Conservation (phyloP, 2,113 vertebrate species). For the Thalassarche chlororhynchos region DNA sequence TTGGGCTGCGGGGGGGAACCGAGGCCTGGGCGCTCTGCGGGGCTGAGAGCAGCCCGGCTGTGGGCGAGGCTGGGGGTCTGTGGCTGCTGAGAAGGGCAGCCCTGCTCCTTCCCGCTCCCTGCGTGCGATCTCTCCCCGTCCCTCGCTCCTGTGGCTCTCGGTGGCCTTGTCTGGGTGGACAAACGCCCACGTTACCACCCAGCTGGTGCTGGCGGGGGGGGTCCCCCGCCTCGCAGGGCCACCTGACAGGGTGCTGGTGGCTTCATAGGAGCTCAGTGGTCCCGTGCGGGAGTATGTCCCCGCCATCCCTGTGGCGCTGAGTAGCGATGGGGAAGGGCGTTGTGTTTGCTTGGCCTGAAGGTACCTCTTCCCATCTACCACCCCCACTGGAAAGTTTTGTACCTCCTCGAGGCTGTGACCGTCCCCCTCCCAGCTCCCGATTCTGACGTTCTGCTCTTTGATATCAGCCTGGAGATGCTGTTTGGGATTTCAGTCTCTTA, state of each 20-base stretch:
- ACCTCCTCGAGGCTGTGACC: neutral
- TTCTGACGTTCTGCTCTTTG: neutral
- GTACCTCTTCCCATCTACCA: too few relatives aligned
- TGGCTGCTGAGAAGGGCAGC: neutral
- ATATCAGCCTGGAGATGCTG: neutral
- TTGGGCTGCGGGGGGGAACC: neutral
- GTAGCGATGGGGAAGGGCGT: too few relatives aligned
- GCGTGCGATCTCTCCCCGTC: neutral
- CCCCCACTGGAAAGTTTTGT: too few relatives aligned
- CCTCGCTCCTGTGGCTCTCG: neutral
- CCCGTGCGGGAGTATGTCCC: fast-evolving
- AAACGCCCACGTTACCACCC: fast-evolving
- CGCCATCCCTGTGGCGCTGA: too few relatives aligned
- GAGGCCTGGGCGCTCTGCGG: neutral
- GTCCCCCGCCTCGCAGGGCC: neutral
- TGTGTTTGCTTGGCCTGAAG: neutral
- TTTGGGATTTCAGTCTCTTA: neutral
- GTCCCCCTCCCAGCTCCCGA: neutral
- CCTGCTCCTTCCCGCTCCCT: neutral
- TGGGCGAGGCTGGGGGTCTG: neutral
- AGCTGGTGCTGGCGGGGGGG: too few relatives aligned
- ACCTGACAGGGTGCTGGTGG: neutral
- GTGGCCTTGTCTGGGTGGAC: too few relatives aligned
- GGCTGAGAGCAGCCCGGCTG: neutral
- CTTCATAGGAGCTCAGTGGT: neutral